These are phyloP conservation scores for Temnothorax nylanderi DNA, from an alignment of 1,140 invertebrate genomes.

Conservation along the genomic window DNA sequence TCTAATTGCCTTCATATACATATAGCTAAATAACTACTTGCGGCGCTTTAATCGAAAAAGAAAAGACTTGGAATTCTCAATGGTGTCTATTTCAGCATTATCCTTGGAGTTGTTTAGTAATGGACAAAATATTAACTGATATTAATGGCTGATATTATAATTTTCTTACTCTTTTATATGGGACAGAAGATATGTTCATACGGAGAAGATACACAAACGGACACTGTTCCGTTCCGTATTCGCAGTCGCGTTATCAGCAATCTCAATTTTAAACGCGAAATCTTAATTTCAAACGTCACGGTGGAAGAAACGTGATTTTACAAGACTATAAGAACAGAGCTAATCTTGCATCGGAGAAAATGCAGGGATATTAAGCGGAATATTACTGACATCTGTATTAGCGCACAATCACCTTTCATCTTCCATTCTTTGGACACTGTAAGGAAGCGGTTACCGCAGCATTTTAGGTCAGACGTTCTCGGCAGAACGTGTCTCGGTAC, in stretches of 20 bases:
- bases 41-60: not conserved
- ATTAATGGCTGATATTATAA: not conserved
- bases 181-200: not conserved
- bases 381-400: slow-evolving; percentile 53
- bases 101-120: not conserved
- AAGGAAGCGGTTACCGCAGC: slow-evolving; percentile 29
- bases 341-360: slow-evolving; percentile 31
- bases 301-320: slow-evolving; percentile 21
- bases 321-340: not conserved
- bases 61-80: not conserved
- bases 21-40: not conserved
- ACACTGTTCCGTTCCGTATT: not conserved
- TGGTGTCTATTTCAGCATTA: not conserved
- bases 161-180: not conserved
- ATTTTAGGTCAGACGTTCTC: slow-evolving; percentile 60
- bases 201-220: no score
- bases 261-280: not conserved
- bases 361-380: slow-evolving; percentile 30
- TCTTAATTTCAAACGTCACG: slow-evolving; percentile 14
- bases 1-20: slow-evolving; percentile 24
- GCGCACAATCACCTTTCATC: slow-evolving; percentile 10
- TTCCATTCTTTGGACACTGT: not conserved
- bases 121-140: not conserved
- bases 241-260: slow-evolving; percentile 21
- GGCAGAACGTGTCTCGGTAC: not conserved